Conservation (phyloP, 2,888 invertebrate genomes). For the Odontocolon sp. region DNA sequence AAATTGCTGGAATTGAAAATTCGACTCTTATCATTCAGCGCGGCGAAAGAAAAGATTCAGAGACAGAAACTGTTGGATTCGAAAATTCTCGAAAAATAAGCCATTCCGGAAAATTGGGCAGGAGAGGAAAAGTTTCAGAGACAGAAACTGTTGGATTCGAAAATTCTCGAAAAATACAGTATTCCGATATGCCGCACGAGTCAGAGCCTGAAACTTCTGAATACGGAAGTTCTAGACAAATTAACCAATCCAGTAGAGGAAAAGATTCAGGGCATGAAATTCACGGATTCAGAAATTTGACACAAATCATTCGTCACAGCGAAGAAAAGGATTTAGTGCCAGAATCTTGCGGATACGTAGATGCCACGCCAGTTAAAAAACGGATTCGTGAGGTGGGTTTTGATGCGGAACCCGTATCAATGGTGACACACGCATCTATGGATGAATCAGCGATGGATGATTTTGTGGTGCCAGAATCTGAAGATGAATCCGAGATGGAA, state of each 20-base stretch:
- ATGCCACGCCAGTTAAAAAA: neutral
- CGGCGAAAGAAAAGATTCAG: neutral
- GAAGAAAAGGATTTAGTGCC: neutral
- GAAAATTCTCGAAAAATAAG: neutral
- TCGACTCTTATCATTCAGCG: neutral
- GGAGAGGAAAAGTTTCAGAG: neutral
- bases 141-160: neutral
- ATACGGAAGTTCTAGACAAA: constrained; percentile 14
- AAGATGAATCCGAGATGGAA: neutral
- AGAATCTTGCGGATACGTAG: neutral
- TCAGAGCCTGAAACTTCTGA: constrained; percentile 8
- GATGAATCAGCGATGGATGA: neutral
- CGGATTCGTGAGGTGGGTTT: neutral
- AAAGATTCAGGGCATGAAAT: neutral
- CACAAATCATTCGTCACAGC: neutral
- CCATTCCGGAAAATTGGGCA: no score
- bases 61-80: neutral
- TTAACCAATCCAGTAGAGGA: neutral
- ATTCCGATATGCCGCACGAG: no score
- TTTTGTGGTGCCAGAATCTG: constrained; percentile 15
- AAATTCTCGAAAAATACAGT: neutral
- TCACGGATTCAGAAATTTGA: neutral
- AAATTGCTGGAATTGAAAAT: neutral
- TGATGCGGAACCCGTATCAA: neutral
- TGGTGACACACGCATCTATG: no score